Conservation (phyloP, 2,888 invertebrate genomes). For the Teleogryllus oceanicus region DNA sequence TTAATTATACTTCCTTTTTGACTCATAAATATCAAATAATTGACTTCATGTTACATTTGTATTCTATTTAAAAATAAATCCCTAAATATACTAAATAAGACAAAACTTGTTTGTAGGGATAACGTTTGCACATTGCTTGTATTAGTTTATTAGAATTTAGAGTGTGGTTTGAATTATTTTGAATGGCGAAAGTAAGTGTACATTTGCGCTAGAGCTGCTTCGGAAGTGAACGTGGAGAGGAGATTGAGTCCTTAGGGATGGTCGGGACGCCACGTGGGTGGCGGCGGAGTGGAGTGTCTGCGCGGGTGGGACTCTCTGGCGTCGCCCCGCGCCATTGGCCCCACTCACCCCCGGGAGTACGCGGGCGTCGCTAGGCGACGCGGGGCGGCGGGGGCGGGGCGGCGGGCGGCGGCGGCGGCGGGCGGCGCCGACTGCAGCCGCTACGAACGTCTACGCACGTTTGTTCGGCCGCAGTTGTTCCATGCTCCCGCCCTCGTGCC, state of each 20-base stretch:
- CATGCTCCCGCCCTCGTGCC: not conserved
- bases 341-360: not conserved
- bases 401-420: not conserved
- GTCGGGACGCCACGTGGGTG: not conserved
- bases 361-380: not conserved
- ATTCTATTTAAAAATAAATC: no score
- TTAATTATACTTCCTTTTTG: no score
- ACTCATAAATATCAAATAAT: no score
- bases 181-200: no score
- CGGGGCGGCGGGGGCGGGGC: not conserved
- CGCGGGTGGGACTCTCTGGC: not conserved
- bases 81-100: no score
- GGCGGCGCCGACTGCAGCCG: not conserved
- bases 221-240: not conserved
- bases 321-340: not conserved
- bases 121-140: no score
- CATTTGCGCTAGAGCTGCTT: no score
- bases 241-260: not conserved
- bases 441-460: not conserved
- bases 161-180: no score
- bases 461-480: not conserved
- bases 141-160: no score
- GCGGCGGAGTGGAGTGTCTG: not conserved
- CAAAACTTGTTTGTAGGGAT: no score
- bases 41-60: no score